Conservation (phyloP, 1,140 invertebrate genomes). For the Probaryconus sp. region DNA sequence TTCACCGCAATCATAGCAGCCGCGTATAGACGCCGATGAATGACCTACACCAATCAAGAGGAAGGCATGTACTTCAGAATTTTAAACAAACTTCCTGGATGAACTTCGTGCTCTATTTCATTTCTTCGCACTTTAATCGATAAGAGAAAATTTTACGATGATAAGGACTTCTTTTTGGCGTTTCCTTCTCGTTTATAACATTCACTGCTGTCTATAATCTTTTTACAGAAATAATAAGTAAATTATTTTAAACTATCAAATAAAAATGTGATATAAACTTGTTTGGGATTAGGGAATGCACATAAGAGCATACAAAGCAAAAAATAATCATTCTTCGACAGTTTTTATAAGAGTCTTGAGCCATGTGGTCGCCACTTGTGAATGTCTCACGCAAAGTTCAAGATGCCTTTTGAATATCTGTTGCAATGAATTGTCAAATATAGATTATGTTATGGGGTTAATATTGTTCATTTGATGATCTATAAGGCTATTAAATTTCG, state of each 20-base stretch:
- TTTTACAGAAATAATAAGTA: too few relatives aligned
- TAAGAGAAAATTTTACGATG: too few relatives aligned
- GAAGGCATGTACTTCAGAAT: constrained; percentile 35
- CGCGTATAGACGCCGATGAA: constrained; percentile 45
- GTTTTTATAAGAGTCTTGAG: constrained; percentile 35
- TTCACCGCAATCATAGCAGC: constrained; percentile 35
- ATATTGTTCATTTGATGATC: too few relatives aligned
- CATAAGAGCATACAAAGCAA: not conserved
- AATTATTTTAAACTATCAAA: too few relatives aligned
- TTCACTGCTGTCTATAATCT: too few relatives aligned
- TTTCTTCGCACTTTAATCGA: constrained; percentile 4
- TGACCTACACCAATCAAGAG: constrained; percentile 54
- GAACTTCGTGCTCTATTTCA: constrained; percentile 38
- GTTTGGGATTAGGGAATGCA: too few relatives aligned
- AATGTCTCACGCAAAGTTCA: constrained; percentile 38
- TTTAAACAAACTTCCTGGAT: constrained; percentile 48
- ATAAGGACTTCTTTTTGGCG: too few relatives aligned
- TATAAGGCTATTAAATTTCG: too few relatives aligned
- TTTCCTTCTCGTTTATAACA: not conserved
- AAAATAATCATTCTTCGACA: constrained; percentile 21
- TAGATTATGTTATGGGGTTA: too few relatives aligned
- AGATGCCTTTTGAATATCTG: constrained; percentile 41
- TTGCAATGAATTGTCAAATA: too few relatives aligned
- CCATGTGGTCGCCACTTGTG: constrained; percentile 57
- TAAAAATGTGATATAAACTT: too few relatives aligned